phyloP scores from a whole-genome alignment of 1,140 invertebrate genomes.

The Trachymyrmex septentrionalis region DNA sequence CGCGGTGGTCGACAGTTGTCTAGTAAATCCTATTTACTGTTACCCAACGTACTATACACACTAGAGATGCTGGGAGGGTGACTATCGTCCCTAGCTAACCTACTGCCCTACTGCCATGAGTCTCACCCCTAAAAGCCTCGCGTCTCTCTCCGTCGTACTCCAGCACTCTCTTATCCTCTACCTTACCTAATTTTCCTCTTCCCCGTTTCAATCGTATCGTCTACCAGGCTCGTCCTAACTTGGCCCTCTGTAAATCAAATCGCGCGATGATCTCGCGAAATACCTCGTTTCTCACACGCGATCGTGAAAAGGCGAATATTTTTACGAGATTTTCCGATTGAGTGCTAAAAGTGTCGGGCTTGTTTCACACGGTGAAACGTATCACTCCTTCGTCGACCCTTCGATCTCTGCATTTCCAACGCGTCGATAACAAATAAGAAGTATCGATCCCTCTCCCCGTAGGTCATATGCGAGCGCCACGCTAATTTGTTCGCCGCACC shows the following conservation, averaged over 20 bases:
- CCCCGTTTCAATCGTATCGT: conserved; percentile 40
- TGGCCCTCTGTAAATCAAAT: conserved; percentile 66
- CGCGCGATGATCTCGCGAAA: conserved; percentile 67
- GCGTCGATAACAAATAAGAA: conserved; percentile 53
- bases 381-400: not conserved
- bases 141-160: conserved; percentile 51
- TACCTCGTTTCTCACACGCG: not conserved
- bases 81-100: conserved; percentile 84
- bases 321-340: conserved; percentile 62
- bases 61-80: conserved; percentile 79
- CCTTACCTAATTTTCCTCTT: conserved; percentile 51
- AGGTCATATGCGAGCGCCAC: conserved; percentile 12
- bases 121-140: conserved; percentile 76
- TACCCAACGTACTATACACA: conserved; percentile 73
- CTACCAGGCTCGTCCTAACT: conserved; percentile 54
- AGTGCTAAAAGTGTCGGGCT: conserved; percentile 4
- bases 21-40: conserved; percentile 82
- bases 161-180: conserved; percentile 60
- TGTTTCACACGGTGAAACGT: conserved; percentile 8
- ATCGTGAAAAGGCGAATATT: conserved; percentile 35
- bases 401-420: conserved; percentile 30
- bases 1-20: conserved; percentile 78
- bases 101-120: conserved; percentile 84
- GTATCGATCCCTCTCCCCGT: conserved; percentile 53
- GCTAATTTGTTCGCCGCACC: conserved; percentile 59